phyloP scores from a whole-genome alignment of 2,888 invertebrate genomes.

The Trilocha varians region DNA sequence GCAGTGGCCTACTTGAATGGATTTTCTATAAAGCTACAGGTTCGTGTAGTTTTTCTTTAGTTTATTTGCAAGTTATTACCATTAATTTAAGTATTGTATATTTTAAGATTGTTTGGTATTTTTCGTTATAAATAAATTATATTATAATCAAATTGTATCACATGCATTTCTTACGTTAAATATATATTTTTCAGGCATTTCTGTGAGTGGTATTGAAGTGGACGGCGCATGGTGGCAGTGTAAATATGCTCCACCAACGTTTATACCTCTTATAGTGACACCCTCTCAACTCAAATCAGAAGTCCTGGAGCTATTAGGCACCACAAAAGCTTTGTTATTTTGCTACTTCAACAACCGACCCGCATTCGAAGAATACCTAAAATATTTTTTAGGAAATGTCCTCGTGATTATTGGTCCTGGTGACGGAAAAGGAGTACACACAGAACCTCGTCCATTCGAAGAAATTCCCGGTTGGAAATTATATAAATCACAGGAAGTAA shows the following conservation, averaged over 20 bases:
- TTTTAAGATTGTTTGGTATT: too few relatives aligned
- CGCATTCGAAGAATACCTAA: conserved; percentile 80
- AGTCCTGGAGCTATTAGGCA: conserved; percentile 44
- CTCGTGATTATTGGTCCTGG: conserved; percentile 84
- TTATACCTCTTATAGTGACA: conserved; percentile 77
- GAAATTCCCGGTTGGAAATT: conserved; percentile 75
- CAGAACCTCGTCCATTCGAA: conserved; percentile 80
- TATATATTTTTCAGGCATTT: conserved; percentile 62
- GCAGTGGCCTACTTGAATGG: conserved; percentile 88
- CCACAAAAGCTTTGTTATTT: conserved; percentile 77
- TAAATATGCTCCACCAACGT: conserved; percentile 81
- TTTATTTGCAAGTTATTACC: too few relatives aligned
- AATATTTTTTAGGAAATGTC: conserved; percentile 75
- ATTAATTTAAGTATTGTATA: not conserved
- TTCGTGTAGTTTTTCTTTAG: conserved; percentile 35
- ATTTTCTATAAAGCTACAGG: conserved; percentile 78
- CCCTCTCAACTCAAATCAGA: conserved; percentile 45
- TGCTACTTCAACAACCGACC: conserved; percentile 85
- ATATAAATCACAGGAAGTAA: conserved; percentile 71
- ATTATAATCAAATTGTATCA: too few relatives aligned
- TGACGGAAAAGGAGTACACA: conserved; percentile 75
- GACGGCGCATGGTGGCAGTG: conserved; percentile 87
- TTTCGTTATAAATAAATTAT: too few relatives aligned
- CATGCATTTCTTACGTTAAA: too few relatives aligned
- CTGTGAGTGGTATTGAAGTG: conserved; percentile 81